Evolutionary conservation across 2,888 invertebrate species (phyloP), one percentile per base, ranked within the genome.

Genomic region (Phyto melanocephala): DNA sequence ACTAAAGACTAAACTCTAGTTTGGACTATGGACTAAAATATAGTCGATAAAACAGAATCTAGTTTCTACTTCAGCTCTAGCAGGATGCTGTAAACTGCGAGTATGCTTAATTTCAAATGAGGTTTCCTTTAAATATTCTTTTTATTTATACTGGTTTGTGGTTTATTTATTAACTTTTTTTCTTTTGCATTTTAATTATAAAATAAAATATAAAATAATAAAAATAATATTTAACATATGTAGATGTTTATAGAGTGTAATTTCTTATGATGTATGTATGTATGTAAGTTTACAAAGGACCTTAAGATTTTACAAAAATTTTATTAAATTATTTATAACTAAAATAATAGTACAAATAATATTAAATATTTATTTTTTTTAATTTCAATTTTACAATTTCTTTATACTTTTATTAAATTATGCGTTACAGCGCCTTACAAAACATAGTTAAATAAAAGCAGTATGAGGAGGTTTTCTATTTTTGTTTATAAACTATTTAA

Each of bases 261-360:
- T n/a, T n/a, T n/a, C n/a, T n/a, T n/a, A 22, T 50, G 20, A 10
- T 40, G n/a, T 13, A 22, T 7, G 15, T 58, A 20, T 60, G 15
- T 78, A 20, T 56, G 52, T 65, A 22, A 72, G 78, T 79, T 79
- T 72, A 79, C 63, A 72, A 79, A 67, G 72, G 52, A 60, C 24
- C 54, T 80, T 63, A 80, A 37, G 22, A 52, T 42, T 60, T 50
- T 68, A 22, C 58, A 24, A n/a, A 42, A 5, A 3, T 28, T 54
- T 28, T 47, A 17, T 60, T 35, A 33, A 56, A 45, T 42, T 42
- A 42, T 33, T 54, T 60, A 47, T 72, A 75, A 63, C 58, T 74
- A 67, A 67, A 68, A 60, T 62, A 52, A 24, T 68, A 58, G 17
- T 52, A 76, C n/a, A 75, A 67, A 56, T 72, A 76, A 60, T 63